These are phyloP conservation scores for Troides aeacus DNA, from an alignment of 2,888 invertebrate species.

Conservation along the genomic window DNA sequence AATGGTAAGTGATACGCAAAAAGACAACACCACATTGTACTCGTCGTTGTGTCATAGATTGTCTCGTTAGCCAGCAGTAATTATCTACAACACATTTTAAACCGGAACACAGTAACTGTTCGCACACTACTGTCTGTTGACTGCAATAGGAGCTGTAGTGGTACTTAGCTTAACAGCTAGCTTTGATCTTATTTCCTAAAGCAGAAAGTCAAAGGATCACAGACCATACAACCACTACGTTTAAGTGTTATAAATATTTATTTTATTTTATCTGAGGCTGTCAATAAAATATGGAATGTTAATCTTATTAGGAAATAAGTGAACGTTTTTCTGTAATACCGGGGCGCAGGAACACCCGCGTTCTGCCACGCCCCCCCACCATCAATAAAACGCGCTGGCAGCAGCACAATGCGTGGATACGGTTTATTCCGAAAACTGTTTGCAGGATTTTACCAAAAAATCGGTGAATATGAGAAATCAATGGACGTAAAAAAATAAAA, in stretches of 20 bases:
- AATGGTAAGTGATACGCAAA: no score
- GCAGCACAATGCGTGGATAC: conserved; percentile 47
- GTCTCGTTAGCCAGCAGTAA: no score
- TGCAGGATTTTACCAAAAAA: conserved; percentile 37
- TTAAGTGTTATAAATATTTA: background rate
- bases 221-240: no score
- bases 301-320: conserved; percentile 20
- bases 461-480: conserved; percentile 42
- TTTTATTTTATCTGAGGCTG: background rate
- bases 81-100: no score
- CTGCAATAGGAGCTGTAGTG: no score
- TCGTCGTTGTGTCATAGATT: no score
- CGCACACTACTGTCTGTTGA: no score
- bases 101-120: no score
- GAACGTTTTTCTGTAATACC: conserved; percentile 21
- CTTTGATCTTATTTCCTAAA: no score
- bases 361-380: conserved; percentile 53
- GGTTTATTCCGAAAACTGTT: conserved; percentile 47
- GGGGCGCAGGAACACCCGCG: conserved; percentile 48
- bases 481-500: conserved; percentile 37
- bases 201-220: no score
- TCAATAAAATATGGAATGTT: conserved; percentile 16
- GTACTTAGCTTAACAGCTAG: no score
- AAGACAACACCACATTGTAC: no score
- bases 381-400: conserved; percentile 57